phyloP scores from a whole-genome alignment of 2,113 vertebrate genomes.

The Periophthalmus modestus region DNA sequence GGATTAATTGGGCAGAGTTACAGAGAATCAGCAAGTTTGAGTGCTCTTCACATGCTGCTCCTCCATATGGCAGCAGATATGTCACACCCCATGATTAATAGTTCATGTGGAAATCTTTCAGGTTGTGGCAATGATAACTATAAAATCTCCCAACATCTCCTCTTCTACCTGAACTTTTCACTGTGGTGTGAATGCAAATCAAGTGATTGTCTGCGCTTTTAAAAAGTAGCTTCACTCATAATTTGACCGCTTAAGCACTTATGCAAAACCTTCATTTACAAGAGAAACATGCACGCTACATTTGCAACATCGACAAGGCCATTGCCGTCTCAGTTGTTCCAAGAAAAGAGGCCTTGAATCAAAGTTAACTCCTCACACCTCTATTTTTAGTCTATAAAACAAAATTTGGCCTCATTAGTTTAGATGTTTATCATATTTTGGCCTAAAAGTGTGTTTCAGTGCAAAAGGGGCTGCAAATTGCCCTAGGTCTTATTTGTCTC shows the following conservation, averaged over 20 bases:
- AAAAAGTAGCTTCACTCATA: constrained; percentile 34
- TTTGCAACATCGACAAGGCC: constrained; percentile 66
- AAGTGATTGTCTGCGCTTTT: constrained; percentile 28
- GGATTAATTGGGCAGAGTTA: constrained; percentile 97
- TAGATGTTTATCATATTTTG: constrained; percentile 76
- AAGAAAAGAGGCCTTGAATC: constrained; percentile 64
- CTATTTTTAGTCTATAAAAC: constrained; percentile 66
- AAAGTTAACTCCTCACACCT: constrained; percentile 52
- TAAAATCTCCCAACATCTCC: constrained; percentile 35
- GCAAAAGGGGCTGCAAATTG: constrained; percentile 73
- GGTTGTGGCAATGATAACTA: constrained; percentile 53
- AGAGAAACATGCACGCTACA: constrained; percentile 41
- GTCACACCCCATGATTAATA: constrained; percentile 96
- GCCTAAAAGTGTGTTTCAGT: constrained; percentile 71
- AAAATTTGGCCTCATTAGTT: constrained; percentile 73
- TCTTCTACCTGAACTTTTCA: constrained; percentile 16
- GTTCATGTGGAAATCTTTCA: constrained; percentile 73
- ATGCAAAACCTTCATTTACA: constrained; percentile 70
- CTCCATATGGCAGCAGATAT: constrained; percentile 96
- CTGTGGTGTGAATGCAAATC: constrained; percentile 46
- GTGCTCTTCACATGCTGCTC: constrained; percentile 91
- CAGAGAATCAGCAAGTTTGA: constrained; percentile 95
- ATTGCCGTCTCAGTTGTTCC: constrained; percentile 46
- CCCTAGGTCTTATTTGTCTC: constrained; percentile 78
- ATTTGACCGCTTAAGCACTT: constrained; percentile 67